A percentile compares a stretch with the other conserved stretches of the same genome.
These are phyloP conservation scores for Zaprionus bogoriensis DNA, from an alignment of 2,888 invertebrate genomes.

Conservation along the genomic window DNA sequence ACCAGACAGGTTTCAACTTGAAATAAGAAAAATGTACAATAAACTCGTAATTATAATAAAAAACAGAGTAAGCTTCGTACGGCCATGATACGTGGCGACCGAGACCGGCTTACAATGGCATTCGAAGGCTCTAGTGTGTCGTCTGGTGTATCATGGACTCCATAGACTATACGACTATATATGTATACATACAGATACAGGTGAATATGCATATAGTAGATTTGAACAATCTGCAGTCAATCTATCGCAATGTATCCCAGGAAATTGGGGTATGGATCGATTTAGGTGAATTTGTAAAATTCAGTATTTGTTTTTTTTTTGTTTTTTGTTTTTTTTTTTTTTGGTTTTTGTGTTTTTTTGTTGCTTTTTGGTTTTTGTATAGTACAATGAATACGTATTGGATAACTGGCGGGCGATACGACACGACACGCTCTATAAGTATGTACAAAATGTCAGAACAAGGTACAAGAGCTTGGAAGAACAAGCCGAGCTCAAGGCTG, in stretches of 20 bases:
- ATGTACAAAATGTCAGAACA: constrained; percentile 37
- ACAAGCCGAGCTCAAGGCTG: constrained; percentile 34
- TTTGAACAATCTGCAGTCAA: constrained; percentile 19
- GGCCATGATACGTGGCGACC: constrained; percentile 5
- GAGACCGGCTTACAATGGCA: constrained; percentile 13
- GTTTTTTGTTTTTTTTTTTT: background rate
- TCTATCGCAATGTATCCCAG: constrained; percentile 9
- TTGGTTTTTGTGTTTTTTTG: background rate
- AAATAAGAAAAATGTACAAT: constrained; percentile 40
- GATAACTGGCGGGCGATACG: constrained; percentile 19
- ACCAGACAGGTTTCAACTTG: constrained; percentile 45
- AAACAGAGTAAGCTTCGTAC: constrained; percentile 51
- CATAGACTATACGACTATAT: constrained; percentile 11
- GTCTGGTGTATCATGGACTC: background rate
- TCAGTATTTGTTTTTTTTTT: background rate
- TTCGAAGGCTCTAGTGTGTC: constrained; percentile 3
- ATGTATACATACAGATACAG: background rate
- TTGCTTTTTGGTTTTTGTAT: constrained; percentile 1
- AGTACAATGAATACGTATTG: constrained; percentile 30
- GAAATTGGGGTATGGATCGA: constrained; percentile 3
- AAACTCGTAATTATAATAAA: constrained; percentile 31
- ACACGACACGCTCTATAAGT: constrained; percentile 1
- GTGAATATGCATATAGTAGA: constrained; percentile 2
- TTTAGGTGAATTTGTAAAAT: constrained; percentile 24
- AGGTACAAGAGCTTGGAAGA: constrained; percentile 51